Evolutionary conservation across 2,888 invertebrate genomes (phyloP).

Genomic region (Ernsta delagoae): DNA sequence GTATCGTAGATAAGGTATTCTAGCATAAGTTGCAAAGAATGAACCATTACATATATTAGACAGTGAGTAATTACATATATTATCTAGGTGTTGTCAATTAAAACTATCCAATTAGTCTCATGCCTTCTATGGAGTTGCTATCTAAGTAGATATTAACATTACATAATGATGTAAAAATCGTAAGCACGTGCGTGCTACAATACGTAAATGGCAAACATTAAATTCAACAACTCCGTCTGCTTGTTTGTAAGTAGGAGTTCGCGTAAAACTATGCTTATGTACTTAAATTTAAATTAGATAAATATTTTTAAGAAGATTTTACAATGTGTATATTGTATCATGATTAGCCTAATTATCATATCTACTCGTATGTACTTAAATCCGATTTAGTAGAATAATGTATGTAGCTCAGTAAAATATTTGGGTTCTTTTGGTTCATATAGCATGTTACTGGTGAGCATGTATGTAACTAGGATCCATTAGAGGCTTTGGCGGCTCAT

Average conservation of each 20-base stretch:
- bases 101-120: conserved; percentile 32
- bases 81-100: conserved; percentile 30
- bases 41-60: conserved; percentile 1
- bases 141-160: not conserved
- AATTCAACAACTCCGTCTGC: conserved; percentile 11
- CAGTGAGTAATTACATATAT: conserved; percentile 18
- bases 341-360: too few relatives aligned
- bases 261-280: too few relatives aligned
- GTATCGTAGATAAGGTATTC: not conserved
- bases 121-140: conserved; percentile 16
- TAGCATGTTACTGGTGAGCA: conserved; percentile 1
- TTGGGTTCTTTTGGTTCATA: conserved; percentile 4
- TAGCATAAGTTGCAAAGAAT: conserved; percentile 3
- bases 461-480: conserved; percentile 46
- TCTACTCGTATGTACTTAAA: too few relatives aligned
- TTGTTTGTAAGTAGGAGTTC: not conserved
- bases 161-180: conserved; percentile 30
- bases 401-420: not conserved
- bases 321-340: too few relatives aligned
- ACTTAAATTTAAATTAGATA: too few relatives aligned
- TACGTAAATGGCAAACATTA: conserved; percentile 15
- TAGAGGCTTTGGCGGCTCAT: conserved; percentile 54
- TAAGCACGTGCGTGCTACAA: conserved; percentile 14
- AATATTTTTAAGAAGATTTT: too few relatives aligned
- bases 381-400: not conserved